Conservation (phyloP, 2,888 invertebrate species). For the Diploptera punctata region DNA sequence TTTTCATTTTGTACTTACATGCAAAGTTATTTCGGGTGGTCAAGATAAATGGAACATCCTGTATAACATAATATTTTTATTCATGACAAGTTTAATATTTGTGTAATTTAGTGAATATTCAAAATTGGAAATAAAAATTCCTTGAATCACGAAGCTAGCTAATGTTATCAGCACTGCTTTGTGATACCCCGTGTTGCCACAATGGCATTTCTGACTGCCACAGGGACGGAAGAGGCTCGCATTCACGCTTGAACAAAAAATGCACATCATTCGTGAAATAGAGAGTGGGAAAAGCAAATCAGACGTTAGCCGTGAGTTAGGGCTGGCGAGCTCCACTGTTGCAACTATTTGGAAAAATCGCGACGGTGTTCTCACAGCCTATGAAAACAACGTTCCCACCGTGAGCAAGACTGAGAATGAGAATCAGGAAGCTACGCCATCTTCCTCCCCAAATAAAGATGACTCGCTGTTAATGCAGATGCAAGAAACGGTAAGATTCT, state of each 20-base stretch:
- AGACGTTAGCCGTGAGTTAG: conserved; percentile 62
- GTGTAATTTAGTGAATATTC: too few relatives aligned
- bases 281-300: conserved; percentile 65
- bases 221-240: conserved; percentile 66
- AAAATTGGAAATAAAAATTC: too few relatives aligned
- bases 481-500: conserved; percentile 28
- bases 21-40: too few relatives aligned
- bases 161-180: conserved; percentile 1
- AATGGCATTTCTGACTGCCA: conserved; percentile 40
- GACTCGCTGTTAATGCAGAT: conserved; percentile 27
- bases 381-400: conserved; percentile 33
- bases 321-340: conserved; percentile 63
- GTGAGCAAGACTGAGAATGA: conserved; percentile 21
- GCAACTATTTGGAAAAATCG: conserved; percentile 66
- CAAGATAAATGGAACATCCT: too few relatives aligned
- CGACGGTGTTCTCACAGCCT: conserved; percentile 51
- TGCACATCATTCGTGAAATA: conserved; percentile 65
- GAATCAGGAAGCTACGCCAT: conserved; percentile 23
- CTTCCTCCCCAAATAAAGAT: conserved; percentile 30
- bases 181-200: conserved; percentile 7
- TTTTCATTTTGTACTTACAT: too few relatives aligned
- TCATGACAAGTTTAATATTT: too few relatives aligned
- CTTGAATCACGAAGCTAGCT: background rate
- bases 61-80: too few relatives aligned
- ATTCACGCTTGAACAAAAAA: conserved; percentile 66